Evolutionary conservation across 2,888 invertebrate genomes (phyloP).

Genomic region (Hypomecis atomaria): DNA sequence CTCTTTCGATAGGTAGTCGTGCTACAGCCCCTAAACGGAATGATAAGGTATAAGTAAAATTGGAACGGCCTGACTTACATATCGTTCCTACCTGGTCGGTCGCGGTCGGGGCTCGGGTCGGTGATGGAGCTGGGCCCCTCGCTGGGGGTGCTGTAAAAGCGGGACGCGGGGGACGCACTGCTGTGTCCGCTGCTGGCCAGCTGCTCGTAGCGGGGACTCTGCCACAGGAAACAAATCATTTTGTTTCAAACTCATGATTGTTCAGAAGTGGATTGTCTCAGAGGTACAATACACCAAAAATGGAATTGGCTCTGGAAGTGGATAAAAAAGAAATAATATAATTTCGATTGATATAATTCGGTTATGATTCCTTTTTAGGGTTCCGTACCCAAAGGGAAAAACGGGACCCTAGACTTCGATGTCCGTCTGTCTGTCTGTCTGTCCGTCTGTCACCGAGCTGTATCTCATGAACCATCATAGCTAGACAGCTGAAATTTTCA

Average conservation of each 20-base stretch:
- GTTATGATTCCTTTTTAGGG: too few relatives aligned
- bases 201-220: slow-evolving; percentile 82
- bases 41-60: slow-evolving; percentile 58
- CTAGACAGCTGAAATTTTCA: too few relatives aligned
- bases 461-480: too few relatives aligned
- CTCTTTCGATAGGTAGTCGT: background rate
- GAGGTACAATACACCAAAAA: too few relatives aligned
- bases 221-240: slow-evolving; percentile 42
- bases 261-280: background rate
- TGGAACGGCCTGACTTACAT: slow-evolving; percentile 84
- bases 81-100: slow-evolving; percentile 84
- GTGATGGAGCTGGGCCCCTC: slow-evolving; percentile 74
- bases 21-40: slow-evolving; percentile 20
- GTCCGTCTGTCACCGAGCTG: too few relatives aligned
- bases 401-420: too few relatives aligned
- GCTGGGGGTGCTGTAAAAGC: slow-evolving; percentile 73
- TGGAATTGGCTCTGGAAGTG: too few relatives aligned
- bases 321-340: too few relatives aligned
- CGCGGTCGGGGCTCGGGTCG: slow-evolving; percentile 77
- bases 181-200: slow-evolving; percentile 79
- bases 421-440: too few relatives aligned
- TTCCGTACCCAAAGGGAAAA: too few relatives aligned
- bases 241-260: background rate
- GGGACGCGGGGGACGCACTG: slow-evolving; percentile 75
- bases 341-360: too few relatives aligned